Evolutionary conservation across 2,797 vertebrate species (phyloP), one percentile per base, ranked within the genome.

Genomic region (Pipistrellus kuhlii): DNA sequence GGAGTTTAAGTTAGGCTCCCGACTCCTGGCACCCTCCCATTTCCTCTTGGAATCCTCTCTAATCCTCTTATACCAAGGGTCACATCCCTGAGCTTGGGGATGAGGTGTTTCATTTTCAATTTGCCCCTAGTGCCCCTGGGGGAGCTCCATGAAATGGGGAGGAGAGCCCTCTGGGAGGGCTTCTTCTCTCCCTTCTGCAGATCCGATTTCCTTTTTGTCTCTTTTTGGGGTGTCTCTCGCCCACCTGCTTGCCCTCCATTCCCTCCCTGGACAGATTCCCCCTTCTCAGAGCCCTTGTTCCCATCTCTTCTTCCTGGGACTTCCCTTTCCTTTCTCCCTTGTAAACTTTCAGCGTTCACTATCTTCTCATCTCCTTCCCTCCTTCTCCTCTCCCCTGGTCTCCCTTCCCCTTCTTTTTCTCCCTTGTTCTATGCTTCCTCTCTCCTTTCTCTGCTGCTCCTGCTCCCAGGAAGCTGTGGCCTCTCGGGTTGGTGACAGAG

Each of bases 51-150:
- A 97, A 97, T 84, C 30, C 91, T 97, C 95, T 68, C 91, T 97
- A 98, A 97, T 97, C 97, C 96, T 95, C 93, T 97, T 96, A 92
- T 93, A 90, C 85, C 6, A 57, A 96, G 96, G 97, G 97, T 97
- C 97, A 97, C 91, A 96, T 95, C 96, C 93, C 94, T 2, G 35
- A 93, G 95, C 71, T 88, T 6, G 0, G 78, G 77, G 91, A 97
- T 75, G 94, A 97, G 96, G 97, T 90, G 96, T 96, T 97, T 97
- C 96, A 96, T 97, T 97, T 97, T 97, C 96, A 80, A 84, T 96
- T 97, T 93, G 53, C 91, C 89, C 96, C 96, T 78, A 62, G 53
- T 64, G 69, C 25, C 88, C 86, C 92, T 92, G 35, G 51, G 77
- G 71, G 62, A 95, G 57, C 76, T 86, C 62, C 8, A 20, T 25